Percentiles rank a stretch among this genome's conserved stretches.
Evolutionary conservation across 2,888 invertebrate genomes (phyloP).

Genomic region (Palloptera scutellata): DNA sequence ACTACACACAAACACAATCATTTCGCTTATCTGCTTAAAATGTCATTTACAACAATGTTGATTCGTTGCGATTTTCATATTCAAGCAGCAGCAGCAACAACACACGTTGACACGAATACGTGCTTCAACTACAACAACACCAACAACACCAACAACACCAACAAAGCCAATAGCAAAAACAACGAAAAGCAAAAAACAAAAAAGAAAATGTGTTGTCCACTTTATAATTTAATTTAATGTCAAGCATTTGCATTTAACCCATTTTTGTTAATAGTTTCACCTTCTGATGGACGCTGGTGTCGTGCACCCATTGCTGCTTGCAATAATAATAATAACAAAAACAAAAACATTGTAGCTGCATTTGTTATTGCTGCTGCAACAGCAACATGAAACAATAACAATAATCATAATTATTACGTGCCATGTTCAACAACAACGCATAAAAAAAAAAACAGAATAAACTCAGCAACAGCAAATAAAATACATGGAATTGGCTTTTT

Average conservation of each 20-base stretch:
- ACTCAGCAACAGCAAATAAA: not conserved
- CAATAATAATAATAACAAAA: too few species aligned
- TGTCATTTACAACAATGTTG: conserved; percentile 25
- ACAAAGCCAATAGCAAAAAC: conserved; percentile 25
- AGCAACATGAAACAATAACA: conserved; percentile 23
- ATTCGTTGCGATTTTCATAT: too few species aligned
- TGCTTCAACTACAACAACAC: not conserved
- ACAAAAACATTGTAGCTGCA: not conserved
- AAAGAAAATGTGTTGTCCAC: conserved; percentile 15
- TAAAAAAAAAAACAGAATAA: not conserved
- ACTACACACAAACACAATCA: too few species aligned
- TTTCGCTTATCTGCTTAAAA: conserved; percentile 29
- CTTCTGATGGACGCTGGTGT: not conserved
- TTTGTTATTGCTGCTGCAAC: not conserved
- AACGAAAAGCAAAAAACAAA: conserved; percentile 25
- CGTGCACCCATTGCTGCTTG: not conserved
- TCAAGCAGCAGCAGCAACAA: too few species aligned
- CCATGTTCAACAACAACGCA: conserved; percentile 1
- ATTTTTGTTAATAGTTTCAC: conserved; percentile 35
- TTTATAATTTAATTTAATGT: conserved; percentile 44
- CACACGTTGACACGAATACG: not conserved
- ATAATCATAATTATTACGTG: conserved; percentile 27
- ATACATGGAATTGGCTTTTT: not conserved
- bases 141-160: conserved; percentile 21
- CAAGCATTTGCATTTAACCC: conserved; percentile 44